These are phyloP conservation scores for Halcyon smyrnensis DNA, from an alignment of 2,797 vertebrate genomes.

Conservation along the genomic window DNA sequence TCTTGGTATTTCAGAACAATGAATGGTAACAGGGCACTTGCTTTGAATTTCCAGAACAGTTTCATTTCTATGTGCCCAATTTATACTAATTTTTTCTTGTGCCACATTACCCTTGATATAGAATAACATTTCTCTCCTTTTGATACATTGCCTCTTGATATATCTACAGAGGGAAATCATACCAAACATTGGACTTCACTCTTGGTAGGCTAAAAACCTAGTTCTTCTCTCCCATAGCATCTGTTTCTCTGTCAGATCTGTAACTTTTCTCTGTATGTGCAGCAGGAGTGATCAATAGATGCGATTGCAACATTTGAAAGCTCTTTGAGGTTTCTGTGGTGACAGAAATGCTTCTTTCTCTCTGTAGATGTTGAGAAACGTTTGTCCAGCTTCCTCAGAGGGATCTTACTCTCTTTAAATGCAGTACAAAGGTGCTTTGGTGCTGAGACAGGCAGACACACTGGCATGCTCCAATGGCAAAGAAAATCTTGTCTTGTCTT, in stretches of 20 bases:
- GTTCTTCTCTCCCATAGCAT: neutral
- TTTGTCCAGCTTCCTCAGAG: neutral
- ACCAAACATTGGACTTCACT: neutral
- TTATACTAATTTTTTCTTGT: neutral
- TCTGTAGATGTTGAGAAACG: neutral
- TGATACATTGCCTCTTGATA: neutral
- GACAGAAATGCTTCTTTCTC: neutral
- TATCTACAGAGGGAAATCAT: neutral
- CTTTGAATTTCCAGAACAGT: neutral
- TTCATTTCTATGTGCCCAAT: neutral
- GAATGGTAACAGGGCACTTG: neutral
- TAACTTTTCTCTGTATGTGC: neutral
- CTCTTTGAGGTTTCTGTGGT: neutral
- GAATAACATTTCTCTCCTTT: neutral
- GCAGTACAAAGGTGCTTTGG: accelerated
- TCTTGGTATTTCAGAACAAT: neutral
- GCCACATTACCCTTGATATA: neutral
- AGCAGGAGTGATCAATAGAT: neutral
- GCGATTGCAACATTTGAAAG: neutral
- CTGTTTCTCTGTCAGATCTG: neutral
- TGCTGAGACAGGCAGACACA: neutral
- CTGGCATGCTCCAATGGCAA: accelerated
- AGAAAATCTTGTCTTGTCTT: neutral
- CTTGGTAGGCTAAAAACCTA: neutral
- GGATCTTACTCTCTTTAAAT: neutral